phyloP scores from a whole-genome alignment of 2,888 invertebrate genomes.

The Acleris laterana region DNA sequence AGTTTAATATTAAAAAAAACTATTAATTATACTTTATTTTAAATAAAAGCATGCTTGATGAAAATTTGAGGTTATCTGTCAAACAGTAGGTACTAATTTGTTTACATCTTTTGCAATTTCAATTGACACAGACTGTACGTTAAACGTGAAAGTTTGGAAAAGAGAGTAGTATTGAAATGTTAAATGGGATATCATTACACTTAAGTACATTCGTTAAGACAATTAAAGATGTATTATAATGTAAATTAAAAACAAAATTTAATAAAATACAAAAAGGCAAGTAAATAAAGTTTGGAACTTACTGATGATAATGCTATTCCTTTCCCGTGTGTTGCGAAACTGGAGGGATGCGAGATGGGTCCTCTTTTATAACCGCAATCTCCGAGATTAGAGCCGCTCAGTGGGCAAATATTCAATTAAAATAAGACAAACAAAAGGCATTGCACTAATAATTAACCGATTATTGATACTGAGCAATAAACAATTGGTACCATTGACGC shows the following conservation, averaged over 20 bases:
- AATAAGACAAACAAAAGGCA: slow-evolving; percentile 30
- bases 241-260: neutral
- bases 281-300: slow-evolving; percentile 2
- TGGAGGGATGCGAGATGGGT: slow-evolving; percentile 5
- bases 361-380: slow-evolving; percentile 29
- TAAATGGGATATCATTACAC: too few relatives aligned
- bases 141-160: too few relatives aligned
- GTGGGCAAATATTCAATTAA: slow-evolving; percentile 34
- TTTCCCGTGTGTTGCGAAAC: slow-evolving; percentile 19
- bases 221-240: neutral
- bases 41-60: too few relatives aligned
- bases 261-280: neutral
- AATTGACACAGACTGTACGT: too few relatives aligned
- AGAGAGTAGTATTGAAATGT: too few relatives aligned
- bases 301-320: slow-evolving; percentile 13
- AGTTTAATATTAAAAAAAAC: too few relatives aligned
- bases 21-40: too few relatives aligned
- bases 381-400: slow-evolving; percentile 26
- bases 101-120: too few relatives aligned
- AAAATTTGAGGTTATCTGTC: too few relatives aligned
- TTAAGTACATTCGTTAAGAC: too few relatives aligned
- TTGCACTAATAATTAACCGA: slow-evolving; percentile 32
- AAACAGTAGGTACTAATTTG: too few relatives aligned
- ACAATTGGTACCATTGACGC: slow-evolving; percentile 21
- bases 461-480: slow-evolving; percentile 16